Percentiles rank a stretch among this genome's conserved stretches.
Conservation (phyloP, 2,113 vertebrate genomes). For the Podarcis raffonei region DNA sequence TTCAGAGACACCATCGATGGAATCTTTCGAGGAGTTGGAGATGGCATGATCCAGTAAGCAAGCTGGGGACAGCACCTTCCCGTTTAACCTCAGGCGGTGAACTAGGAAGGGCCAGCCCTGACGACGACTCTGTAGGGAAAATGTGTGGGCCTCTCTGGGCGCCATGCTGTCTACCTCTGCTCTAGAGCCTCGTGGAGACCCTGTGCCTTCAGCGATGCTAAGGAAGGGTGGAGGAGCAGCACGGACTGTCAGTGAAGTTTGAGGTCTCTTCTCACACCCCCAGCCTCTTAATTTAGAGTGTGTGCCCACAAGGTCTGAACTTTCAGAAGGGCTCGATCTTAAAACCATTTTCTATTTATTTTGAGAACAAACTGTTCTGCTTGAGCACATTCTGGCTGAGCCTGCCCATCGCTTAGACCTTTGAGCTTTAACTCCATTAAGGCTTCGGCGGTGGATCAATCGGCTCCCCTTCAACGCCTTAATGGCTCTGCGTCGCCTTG, state of each 20-base stretch:
- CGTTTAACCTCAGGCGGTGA: no score
- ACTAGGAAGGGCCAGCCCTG: no score
- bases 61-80: no score
- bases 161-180: no score
- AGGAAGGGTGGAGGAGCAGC: background rate
- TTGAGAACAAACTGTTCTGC: background rate
- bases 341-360: background rate
- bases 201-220: background rate
- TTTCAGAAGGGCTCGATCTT: background rate
- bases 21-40: no score
- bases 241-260: background rate
- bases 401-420: background rate
- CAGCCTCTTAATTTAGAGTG: background rate
- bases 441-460: background rate
- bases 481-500: constrained; percentile 23
- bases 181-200: no score
- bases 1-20: no score
- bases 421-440: constrained; percentile 3
- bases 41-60: no score
- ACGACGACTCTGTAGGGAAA: no score
- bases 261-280: no score
- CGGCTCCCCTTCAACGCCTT: constrained; percentile 8
- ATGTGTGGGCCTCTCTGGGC: no score
- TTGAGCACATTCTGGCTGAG: background rate
- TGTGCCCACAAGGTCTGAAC: background rate